Evolutionary conservation across 1,140 invertebrate species (phyloP).

Genomic region (Drosophila erecta): DNA sequence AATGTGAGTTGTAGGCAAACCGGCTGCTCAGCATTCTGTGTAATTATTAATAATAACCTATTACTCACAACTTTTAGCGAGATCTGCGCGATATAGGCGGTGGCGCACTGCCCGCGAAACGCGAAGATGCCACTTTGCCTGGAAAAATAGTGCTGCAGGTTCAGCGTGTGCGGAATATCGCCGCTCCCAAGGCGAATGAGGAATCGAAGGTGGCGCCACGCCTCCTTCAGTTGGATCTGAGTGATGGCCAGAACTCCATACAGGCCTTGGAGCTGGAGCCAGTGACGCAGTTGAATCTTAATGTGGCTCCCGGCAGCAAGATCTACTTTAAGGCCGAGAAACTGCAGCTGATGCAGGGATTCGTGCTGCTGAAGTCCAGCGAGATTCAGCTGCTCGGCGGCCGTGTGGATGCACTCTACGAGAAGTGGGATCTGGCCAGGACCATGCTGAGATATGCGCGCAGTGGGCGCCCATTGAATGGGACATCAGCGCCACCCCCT

Average conservation of each 20-base stretch:
- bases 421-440: conserved; percentile 95
- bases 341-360: conserved; percentile 88
- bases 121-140: conserved; percentile 86
- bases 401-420: conserved; percentile 91
- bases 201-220: conserved; percentile 92
- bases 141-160: conserved; percentile 93
- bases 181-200: conserved; percentile 95
- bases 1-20: conserved; percentile 51
- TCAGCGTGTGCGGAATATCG: conserved; percentile 93
- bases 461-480: conserved; percentile 86
- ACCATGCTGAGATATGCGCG: conserved; percentile 90
- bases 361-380: conserved; percentile 89
- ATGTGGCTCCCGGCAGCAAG: conserved; percentile 92
- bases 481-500: conserved; percentile 92
- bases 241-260: conserved; percentile 92
- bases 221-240: conserved; percentile 92
- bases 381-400: conserved; percentile 91
- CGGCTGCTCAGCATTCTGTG: conserved; percentile 14
- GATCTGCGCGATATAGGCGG: conserved; percentile 92
- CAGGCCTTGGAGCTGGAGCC: conserved; percentile 90
- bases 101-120: conserved; percentile 86
- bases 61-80: conserved; percentile 86
- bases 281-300: conserved; percentile 88
- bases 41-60: conserved; percentile 7
- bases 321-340: conserved; percentile 85